Conservation (phyloP, 2,797 vertebrate species). For the Clarias fuscus region DNA sequence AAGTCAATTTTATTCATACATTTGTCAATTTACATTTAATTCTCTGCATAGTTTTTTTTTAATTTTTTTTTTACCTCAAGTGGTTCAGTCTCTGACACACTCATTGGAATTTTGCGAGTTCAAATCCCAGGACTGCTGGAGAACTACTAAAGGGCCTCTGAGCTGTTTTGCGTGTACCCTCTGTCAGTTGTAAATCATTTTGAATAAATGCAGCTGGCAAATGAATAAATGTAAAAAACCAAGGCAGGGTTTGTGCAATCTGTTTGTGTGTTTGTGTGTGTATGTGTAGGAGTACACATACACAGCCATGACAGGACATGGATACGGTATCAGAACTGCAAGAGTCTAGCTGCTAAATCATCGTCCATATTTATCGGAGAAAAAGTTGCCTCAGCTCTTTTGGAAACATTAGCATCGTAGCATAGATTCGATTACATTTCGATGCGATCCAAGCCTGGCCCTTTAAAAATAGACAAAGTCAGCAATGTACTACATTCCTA, state of each 20-base stretch:
- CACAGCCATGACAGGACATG: conserved; percentile 24
- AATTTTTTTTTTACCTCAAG: not conserved
- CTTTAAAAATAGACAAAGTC: conserved; percentile 50
- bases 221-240: conserved; percentile 21
- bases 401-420: conserved; percentile 46
- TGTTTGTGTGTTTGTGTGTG: conserved; percentile 23
- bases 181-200: conserved; percentile 19
- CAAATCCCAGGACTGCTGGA: not conserved
- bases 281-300: not conserved
- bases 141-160: no score
- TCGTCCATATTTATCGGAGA: conserved; percentile 50
- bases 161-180: not conserved
- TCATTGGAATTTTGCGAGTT: not conserved
- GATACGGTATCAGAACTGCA: conserved; percentile 28
- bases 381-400: conserved; percentile 48
- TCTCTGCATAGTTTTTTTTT: not conserved
- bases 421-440: conserved; percentile 46
- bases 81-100: not conserved
- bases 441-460: conserved; percentile 40
- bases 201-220: not conserved
- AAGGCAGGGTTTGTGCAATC: conserved; percentile 19
- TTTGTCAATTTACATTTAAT: not conserved
- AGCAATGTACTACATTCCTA: conserved; percentile 54
- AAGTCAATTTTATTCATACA: not conserved
- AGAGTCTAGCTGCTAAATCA: conserved; percentile 42